Conservation (phyloP, 2,113 vertebrate genomes). For the Phrynosoma platyrhinos region DNA sequence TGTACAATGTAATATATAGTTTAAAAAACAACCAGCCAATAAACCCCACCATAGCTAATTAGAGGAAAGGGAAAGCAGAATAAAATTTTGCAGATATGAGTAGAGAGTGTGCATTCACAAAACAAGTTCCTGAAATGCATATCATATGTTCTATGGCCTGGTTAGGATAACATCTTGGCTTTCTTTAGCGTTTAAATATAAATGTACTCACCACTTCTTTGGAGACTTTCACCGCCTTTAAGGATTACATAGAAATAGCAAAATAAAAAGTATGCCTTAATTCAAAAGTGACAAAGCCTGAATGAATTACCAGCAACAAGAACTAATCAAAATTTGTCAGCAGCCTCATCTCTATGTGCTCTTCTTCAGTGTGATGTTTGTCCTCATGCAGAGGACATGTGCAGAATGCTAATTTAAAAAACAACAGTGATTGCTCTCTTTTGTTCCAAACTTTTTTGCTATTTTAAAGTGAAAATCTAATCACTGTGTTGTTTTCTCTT, state of each 20-base stretch:
- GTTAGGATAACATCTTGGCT: no score
- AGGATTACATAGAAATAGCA: background rate
- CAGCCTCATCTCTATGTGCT: background rate
- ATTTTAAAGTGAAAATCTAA: accelerated
- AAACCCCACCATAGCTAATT: no score
- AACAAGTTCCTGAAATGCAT: background rate
- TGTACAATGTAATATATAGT: no score
- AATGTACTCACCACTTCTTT: background rate
- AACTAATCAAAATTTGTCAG: background rate
- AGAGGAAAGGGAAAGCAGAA: no score
- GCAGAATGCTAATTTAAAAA: background rate
- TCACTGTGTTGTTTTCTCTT: background rate
- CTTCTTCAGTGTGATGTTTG: background rate
- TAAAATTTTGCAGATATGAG: background rate
- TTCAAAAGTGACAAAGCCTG: constrained; percentile 51
- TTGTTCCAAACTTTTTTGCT: background rate
- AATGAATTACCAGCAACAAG: constrained; percentile 45
- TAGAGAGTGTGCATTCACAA: background rate
- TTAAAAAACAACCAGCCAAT: no score
- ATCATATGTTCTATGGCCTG: background rate
- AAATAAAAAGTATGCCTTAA: constrained; percentile 24
- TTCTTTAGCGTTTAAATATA: background rate
- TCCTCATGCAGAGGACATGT: background rate
- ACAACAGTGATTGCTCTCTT: accelerated
- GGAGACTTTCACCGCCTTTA: background rate